These are phyloP conservation scores for Pangasius sanitwongsei DNA, from an alignment of 2,797 vertebrate genomes.

Conservation along the genomic window DNA sequence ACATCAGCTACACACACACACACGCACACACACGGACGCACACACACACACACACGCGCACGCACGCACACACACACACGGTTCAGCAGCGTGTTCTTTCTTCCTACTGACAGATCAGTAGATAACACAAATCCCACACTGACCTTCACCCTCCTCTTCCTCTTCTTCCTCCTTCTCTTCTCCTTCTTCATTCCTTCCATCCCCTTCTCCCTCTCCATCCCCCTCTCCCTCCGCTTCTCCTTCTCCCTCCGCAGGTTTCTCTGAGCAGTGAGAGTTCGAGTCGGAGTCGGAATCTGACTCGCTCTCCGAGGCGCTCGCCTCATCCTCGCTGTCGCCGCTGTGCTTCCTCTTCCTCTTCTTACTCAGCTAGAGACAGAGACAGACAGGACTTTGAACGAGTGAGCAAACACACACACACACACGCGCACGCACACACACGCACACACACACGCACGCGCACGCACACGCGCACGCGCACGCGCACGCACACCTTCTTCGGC, in stretches of 20 bases:
- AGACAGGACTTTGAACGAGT: not conserved
- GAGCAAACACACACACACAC: not conserved
- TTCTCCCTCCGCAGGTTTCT: constrained; percentile 76
- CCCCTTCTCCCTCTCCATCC: constrained; percentile 56
- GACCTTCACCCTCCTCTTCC: constrained; percentile 74
- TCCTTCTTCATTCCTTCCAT: not conserved
- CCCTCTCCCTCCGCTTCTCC: constrained; percentile 71
- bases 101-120: not conserved
- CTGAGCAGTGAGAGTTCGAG: constrained; percentile 78
- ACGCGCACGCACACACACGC: not conserved
- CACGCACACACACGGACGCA: not conserved
- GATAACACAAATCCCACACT: not conserved
- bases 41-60: not conserved
- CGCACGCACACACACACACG: no score
- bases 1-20: constrained; percentile 25
- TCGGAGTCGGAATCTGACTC: constrained; percentile 86
- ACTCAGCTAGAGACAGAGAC: constrained; percentile 66
- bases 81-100: not conserved
- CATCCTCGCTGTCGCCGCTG: constrained; percentile 87
- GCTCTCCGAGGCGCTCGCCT: constrained; percentile 82
- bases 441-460: not conserved
- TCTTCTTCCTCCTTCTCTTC: constrained; percentile 52
- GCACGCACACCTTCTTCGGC: constrained; percentile 78
- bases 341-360: constrained; percentile 84
- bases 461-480: not conserved